Percentiles rank a stretch among this genome's conserved stretches.
These are phyloP conservation scores for Galerucella nymphaeae DNA, from an alignment of 2,888 invertebrate genomes.

Conservation along the genomic window DNA sequence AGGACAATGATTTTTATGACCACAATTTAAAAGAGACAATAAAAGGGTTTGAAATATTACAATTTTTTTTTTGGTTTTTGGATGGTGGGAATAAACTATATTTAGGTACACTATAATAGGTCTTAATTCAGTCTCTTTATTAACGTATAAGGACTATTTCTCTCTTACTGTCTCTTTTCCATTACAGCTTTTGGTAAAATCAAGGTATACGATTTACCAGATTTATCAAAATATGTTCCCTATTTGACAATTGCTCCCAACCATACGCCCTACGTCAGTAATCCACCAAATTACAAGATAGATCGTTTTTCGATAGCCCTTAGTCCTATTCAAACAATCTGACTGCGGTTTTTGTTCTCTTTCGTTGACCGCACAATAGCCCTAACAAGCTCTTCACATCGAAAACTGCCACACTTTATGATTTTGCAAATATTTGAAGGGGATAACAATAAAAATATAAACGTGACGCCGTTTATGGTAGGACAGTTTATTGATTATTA, in stretches of 20 bases:
- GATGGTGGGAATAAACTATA: constrained; percentile 18
- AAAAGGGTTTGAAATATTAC: constrained; percentile 23
- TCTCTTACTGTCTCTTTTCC: too few species aligned
- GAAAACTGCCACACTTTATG: constrained; percentile 43
- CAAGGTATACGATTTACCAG: not conserved
- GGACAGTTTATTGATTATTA: constrained; percentile 29
- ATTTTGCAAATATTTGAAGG: constrained; percentile 45
- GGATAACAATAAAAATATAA: constrained; percentile 27
- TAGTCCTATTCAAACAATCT: constrained; percentile 49
- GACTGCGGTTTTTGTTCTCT: constrained; percentile 41
- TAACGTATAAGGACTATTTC: too few species aligned
- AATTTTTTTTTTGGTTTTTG: constrained; percentile 11
- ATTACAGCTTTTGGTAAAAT: too few species aligned
- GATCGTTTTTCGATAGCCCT: constrained; percentile 54
- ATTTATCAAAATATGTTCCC: constrained; percentile 3
- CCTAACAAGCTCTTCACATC: constrained; percentile 52
- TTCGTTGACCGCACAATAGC: constrained; percentile 47
- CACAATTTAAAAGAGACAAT: constrained; percentile 36
- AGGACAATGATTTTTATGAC: constrained; percentile 39
- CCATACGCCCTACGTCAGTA: constrained; percentile 54
- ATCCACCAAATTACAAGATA: constrained; percentile 55
- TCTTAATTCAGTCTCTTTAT: too few species aligned
- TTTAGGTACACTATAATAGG: too few species aligned
- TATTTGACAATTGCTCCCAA: not conserved
- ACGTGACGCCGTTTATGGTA: constrained; percentile 33